Conservation (phyloP, 2,888 invertebrate species). For the Syritta pipiens region DNA sequence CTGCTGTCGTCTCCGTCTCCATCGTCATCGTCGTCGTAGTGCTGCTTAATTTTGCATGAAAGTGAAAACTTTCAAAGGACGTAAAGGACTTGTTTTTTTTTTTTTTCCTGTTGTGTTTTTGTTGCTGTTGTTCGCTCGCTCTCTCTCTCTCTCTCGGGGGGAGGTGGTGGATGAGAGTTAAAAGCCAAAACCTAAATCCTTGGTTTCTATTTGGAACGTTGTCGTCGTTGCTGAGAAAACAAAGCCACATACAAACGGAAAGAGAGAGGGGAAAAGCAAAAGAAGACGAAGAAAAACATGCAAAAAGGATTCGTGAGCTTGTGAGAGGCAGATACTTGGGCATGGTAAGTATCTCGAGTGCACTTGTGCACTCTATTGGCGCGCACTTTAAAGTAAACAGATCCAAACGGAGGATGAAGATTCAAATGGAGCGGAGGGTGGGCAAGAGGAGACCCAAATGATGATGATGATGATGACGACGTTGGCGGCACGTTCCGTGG, state of each 20-base stretch:
- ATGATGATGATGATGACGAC: too few species aligned
- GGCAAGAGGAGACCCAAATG: conserved; percentile 17
- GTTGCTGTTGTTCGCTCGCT: conserved; percentile 27
- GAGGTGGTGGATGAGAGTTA: background rate
- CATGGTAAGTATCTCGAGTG: conserved; percentile 47
- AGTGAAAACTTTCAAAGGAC: conserved; percentile 70
- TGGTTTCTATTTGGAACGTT: background rate
- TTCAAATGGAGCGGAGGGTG: background rate
- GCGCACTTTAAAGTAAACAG: conserved; percentile 60
- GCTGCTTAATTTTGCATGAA: conserved; percentile 69
- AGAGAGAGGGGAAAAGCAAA: conserved; percentile 13
- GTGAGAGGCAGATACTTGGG: conserved; percentile 42
- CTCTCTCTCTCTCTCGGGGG: background rate
- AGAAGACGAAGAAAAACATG: conserved; percentile 18
- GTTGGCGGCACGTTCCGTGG: conserved; percentile 13
- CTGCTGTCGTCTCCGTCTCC: too few species aligned
- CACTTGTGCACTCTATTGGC: conserved; percentile 64
- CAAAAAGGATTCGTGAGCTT: too few species aligned
- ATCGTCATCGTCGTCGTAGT: conserved; percentile 28
- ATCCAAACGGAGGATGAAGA: conserved; percentile 28
- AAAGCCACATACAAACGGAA: conserved; percentile 12
- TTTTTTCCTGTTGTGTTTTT: conserved; percentile 1
- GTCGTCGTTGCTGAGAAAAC: conserved; percentile 26
- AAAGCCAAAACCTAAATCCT: conserved; percentile 47
- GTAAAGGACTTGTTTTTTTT: conserved; percentile 7